A percentile compares a stretch with the other conserved stretches of the same genome.
Conservation (phyloP, 53 echinoderm and acorn worm genomes). For the Mesocentrotus franciscanus region DNA sequence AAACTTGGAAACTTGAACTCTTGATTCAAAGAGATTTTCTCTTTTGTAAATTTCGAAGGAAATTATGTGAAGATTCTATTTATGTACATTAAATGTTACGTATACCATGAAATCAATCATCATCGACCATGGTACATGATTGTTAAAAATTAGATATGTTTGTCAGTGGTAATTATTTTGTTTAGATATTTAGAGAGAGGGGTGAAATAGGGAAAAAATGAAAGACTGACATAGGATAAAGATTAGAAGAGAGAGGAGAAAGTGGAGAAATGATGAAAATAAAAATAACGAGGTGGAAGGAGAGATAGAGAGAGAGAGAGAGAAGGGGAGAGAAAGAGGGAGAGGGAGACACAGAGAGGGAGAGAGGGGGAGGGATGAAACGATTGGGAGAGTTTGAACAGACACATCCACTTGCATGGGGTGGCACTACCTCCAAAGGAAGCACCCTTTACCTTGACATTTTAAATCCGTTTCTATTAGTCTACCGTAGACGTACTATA, state of each 20-base stretch:
- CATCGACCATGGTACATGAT: neutral
- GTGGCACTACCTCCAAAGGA: too few species aligned
- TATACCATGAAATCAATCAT: neutral
- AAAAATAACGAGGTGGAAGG: neutral
- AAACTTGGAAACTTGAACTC: too few species aligned
- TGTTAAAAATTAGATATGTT: neutral
- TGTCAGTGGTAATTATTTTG: neutral
- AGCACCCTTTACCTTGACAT: too few species aligned
- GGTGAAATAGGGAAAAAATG: neutral
- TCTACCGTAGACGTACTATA: too few species aligned
- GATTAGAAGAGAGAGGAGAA: neutral
- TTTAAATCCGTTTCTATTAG: too few species aligned
- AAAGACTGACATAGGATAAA: neutral
- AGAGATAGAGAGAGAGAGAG: neutral
- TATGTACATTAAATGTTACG: too few species aligned
- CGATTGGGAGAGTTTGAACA: too few species aligned
- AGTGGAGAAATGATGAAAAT: neutral
- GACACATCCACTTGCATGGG: too few species aligned
- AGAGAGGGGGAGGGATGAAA: neutral
- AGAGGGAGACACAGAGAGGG: neutral
- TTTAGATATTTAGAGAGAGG: too few species aligned
- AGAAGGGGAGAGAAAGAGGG: neutral
- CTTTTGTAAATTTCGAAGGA: too few species aligned
- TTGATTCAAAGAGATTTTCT: too few species aligned
- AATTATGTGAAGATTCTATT: too few species aligned